Base-by-base conservation (phyloP, 2,888 invertebrate genomes). In the Nephrotoma appendiculata region DNA sequence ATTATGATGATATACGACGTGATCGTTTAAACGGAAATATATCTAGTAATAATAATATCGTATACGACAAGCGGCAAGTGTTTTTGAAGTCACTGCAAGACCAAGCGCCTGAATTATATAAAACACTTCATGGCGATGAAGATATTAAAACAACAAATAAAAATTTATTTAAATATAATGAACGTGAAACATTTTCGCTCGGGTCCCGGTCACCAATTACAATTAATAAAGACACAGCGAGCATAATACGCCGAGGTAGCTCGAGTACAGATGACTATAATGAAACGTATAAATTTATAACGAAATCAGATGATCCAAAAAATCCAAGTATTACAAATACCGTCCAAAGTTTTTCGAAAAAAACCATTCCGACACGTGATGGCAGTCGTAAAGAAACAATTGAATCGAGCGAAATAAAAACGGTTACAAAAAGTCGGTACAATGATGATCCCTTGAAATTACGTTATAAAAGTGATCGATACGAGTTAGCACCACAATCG, bases 311-410 rank as follows among this genome's bases (percentile, higher is more conserved):
- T 87, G 94, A 95, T 90, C 95, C 95, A 1, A 92, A 93, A 86
- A 91, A 95, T 88, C 95, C 95, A 31, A 94, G 94, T 89, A 93
- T 95, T 87, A 95, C 95, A 41, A 95, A 95, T 89, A 95, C 95
- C 0, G 94, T 95, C 15, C 94, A 95, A 90, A 95, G 94, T 84
- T 94, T 94, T 89, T 93, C 94, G 88, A 95, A 95, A 91, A 95
- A 95, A 91, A 93, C 94, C 1, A 92, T 95, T 86, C 95, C 95
- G 12, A 92, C 93, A 0, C 93, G 93, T 89, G 93, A 94, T 89
- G 95, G 95, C 0, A 93, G 94, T 42, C 92, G 93, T 6, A 92
- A 94, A 88, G 95, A 95, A 90, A 94, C 95, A 57, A 94, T 95
- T 85, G 94, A 95, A 89, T 95, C 95, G 0, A 94, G 94, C 87